A percentile compares a stretch with the other conserved stretches of the same genome.
These are phyloP conservation scores for Spatulosminthurus flaviceps DNA, from an alignment of 2,888 invertebrate species.

Conservation along the genomic window DNA sequence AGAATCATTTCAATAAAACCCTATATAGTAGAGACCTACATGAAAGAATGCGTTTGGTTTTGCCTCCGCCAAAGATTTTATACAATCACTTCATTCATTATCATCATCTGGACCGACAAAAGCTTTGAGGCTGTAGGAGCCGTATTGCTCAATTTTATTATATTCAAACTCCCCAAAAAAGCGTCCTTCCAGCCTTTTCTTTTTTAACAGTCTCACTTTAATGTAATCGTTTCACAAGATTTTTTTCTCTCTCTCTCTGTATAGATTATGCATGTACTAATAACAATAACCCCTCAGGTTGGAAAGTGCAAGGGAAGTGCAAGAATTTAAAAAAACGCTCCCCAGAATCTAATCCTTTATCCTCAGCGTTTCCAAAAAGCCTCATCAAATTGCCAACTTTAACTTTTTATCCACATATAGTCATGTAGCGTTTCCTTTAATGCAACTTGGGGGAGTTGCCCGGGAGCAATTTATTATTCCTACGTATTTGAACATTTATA, in stretches of 20 bases:
- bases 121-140: neutral
- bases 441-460: too few species aligned
- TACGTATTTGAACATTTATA: too few species aligned
- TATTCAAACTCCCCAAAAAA: too few species aligned
- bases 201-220: neutral
- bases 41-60: neutral
- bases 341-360: neutral
- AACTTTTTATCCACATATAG: too few species aligned
- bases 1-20: neutral
- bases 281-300: neutral
- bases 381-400: neutral
- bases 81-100: slow-evolving; percentile 47
- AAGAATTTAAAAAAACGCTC: neutral
- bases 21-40: neutral
- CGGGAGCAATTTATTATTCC: too few species aligned
- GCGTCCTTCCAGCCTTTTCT: slow-evolving; percentile 5
- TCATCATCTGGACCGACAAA: slow-evolving; percentile 27
- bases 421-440: too few species aligned
- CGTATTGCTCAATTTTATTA: slow-evolving; percentile 21
- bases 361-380: neutral
- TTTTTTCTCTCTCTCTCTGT: too few species aligned
- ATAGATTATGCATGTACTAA: neutral
- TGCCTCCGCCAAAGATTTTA: slow-evolving; percentile 15
- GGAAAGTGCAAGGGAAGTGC: neutral
- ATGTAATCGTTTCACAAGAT: neutral